Conservation (phyloP, 2,113 vertebrate genomes). For the Eulemur rufifrons region DNA sequence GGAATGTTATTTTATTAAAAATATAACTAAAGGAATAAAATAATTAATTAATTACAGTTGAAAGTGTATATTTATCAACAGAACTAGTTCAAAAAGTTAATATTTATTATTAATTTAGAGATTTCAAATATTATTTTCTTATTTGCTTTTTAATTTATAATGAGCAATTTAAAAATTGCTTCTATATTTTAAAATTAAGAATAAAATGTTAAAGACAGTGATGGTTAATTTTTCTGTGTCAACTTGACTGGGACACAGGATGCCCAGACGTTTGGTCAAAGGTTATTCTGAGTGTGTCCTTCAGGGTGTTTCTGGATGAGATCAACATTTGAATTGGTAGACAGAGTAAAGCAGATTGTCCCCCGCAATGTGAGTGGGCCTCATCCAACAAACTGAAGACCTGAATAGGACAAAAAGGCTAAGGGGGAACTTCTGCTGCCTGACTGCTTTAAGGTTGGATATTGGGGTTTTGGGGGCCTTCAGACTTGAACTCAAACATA, state of each 20-base stretch:
- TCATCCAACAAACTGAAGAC: not conserved
- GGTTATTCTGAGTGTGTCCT: not conserved
- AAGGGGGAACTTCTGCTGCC: not conserved
- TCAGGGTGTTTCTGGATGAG: not conserved
- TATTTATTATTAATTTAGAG: not conserved
- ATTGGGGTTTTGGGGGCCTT: not conserved
- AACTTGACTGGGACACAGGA: not conserved
- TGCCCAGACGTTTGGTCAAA: not conserved
- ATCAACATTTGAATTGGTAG: not conserved
- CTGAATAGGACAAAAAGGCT: not conserved
- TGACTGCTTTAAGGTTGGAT: not conserved
- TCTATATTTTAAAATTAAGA: not conserved
- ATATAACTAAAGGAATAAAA: not conserved
- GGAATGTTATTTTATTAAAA: not conserved
- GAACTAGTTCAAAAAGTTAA: not conserved
- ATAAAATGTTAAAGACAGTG: not conserved
- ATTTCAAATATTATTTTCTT: not conserved
- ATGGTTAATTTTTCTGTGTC: not conserved
- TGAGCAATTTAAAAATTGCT: not conserved
- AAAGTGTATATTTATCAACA: not conserved
- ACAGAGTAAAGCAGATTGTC: not conserved
- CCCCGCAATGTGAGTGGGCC: not conserved
- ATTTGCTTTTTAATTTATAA: not conserved
- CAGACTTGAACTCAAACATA: not conserved
- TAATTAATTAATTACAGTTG: not conserved